Percentiles rank a stretch among this genome's conserved stretches.
These are phyloP conservation scores for Metacarcinus magister DNA, from an alignment of 2,888 invertebrate genomes.

Conservation along the genomic window DNA sequence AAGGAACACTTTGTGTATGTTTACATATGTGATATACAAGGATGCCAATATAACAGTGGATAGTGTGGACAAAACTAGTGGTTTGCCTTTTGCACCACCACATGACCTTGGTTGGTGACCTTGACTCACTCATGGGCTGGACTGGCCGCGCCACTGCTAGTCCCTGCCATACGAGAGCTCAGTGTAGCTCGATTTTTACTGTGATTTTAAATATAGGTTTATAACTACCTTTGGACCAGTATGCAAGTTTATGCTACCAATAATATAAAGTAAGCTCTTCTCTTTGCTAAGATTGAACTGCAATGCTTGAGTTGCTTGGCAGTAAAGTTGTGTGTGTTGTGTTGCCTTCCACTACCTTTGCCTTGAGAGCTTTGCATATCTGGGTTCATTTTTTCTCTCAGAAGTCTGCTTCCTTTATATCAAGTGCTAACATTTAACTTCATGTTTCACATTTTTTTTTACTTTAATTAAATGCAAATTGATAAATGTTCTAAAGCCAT, in stretches of 20 bases:
- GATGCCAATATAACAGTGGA: slow-evolving; percentile 64
- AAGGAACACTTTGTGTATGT: neutral
- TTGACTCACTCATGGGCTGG: slow-evolving; percentile 4
- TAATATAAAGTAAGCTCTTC: slow-evolving; percentile 66
- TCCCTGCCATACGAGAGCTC: slow-evolving; percentile 53
- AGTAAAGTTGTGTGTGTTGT: neutral
- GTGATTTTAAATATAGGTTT: slow-evolving; percentile 80
- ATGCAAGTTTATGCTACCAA: slow-evolving; percentile 66
- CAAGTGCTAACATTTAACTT: neutral
- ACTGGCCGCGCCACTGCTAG: slow-evolving; percentile 45
- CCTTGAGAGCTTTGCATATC: neutral
- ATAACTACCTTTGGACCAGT: slow-evolving; percentile 59
- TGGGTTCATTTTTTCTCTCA: neutral
- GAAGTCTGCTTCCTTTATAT: neutral
- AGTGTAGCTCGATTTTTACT: slow-evolving; percentile 64
- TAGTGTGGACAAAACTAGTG: slow-evolving; percentile 52
- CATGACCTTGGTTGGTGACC: neutral
- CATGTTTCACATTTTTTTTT: neutral
- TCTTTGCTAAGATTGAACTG: slow-evolving; percentile 54
- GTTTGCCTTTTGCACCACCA: neutral
- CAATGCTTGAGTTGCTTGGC: slow-evolving; percentile 50
- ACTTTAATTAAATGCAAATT: neutral
- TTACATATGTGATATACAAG: slow-evolving; percentile 70
- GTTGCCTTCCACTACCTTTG: neutral
- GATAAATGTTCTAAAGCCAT: neutral